A percentile compares a stretch with the other conserved stretches of the same genome.
Evolutionary conservation across 2,888 invertebrate genomes (phyloP).

Genomic region (Synanthedon tipuliformis): DNA sequence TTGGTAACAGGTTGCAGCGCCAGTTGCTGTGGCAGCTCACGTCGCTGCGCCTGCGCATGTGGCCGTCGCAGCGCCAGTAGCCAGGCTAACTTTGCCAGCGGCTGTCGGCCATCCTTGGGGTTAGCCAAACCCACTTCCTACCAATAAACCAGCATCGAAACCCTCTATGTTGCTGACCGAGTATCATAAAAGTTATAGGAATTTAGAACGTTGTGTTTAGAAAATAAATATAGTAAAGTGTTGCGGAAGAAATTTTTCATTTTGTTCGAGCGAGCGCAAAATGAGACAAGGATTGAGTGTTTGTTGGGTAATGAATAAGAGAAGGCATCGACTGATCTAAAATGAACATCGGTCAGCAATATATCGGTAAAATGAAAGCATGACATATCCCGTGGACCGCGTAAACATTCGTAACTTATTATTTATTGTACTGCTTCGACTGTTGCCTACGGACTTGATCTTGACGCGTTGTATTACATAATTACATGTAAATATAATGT

Average conservation of each 20-base stretch:
- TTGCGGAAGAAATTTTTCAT: background rate
- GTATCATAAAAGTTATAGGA: constrained; percentile 3
- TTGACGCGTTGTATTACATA: constrained; percentile 61
- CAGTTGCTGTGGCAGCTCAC: constrained; percentile 33
- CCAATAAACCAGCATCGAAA: background rate
- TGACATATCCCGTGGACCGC: constrained; percentile 29
- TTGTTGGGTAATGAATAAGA: background rate
- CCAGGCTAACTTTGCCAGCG: constrained; percentile 27
- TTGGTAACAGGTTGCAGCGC: constrained; percentile 8
- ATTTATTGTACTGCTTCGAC: constrained; percentile 59
- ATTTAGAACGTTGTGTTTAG: constrained; percentile 1
- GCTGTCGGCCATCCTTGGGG: constrained; percentile 53
- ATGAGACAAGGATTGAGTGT: constrained; percentile 1
- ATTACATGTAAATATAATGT: constrained; percentile 58
- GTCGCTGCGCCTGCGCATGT: constrained; percentile 42
- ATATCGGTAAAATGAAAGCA: constrained; percentile 16
- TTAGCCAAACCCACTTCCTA: constrained; percentile 16
- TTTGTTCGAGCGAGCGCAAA: constrained; percentile 8
- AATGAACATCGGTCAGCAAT: constrained; percentile 25
- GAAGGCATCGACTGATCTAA: background rate
- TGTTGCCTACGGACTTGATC: constrained; percentile 66
- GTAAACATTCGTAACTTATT: constrained; percentile 18
- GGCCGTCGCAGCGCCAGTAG: constrained; percentile 43
- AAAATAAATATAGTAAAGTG: too few species aligned
- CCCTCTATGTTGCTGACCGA: constrained; percentile 8